Evolutionary conservation across 2,888 invertebrate species (phyloP), one percentile per base, ranked within the genome.

Genomic region (Sinodicranocentrus sp.): DNA sequence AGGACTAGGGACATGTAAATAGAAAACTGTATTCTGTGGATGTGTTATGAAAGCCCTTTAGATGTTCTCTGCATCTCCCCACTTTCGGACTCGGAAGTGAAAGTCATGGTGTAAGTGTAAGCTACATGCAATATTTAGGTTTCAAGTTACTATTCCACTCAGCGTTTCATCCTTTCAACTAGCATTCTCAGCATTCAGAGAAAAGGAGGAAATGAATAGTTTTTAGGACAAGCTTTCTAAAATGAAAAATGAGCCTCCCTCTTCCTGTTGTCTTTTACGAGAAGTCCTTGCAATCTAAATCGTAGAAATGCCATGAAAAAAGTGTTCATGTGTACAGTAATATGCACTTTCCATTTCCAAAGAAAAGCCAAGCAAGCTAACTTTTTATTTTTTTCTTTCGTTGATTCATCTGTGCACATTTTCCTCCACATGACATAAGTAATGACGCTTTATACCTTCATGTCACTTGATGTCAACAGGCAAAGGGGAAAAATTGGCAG

Each of bases 381-480:
- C 26, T 21, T n/a, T 26, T 39, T 68, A 48, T 68, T 15, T 57
- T 19, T 23, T 57, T 57, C 13, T 44, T 48, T 23, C 57, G 25
- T 67, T 54, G 65, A 73, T 13, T 48, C 63, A 57, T 71, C 61
- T 68, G 61, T 26, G 10, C 8, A 61, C 52, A 71, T 54, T 79
- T 79, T 78, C 19, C n/a, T n/a, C n/a, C n/a, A n/a, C 23, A 33
- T n/a, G 28, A 23, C 17, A 71, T 65, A 71, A 79, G 72, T 72
- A 72, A 67, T 73, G 80, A 80, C 43, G 67, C 68, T 72, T 63
- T 79, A 13, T 61, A 80, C 80, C 72, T 80, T 44, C 39, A 57
- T 73, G 67, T 67, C 72, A 54, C 17, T n/a, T 63, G 61, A 59
- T 65, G 71, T 80, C 73, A 73, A 73, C 67, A 68, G 67, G 71